Evolutionary conservation across 2,797 vertebrate genomes (phyloP), one percentile per base, ranked within the genome.

Genomic region (Anableps anableps): DNA sequence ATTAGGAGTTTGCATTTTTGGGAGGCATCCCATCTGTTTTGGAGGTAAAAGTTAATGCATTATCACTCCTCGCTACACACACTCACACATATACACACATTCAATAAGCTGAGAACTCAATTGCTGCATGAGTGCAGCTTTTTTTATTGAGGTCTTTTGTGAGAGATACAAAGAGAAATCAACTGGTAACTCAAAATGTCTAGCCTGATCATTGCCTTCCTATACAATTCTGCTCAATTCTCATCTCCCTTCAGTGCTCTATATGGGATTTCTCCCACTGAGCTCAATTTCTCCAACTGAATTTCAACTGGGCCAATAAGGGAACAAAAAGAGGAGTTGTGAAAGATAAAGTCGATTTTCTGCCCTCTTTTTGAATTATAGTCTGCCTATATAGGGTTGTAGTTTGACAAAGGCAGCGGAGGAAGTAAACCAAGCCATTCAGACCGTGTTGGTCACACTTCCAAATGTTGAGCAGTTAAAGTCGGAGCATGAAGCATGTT

Each of bases 1-100:
- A 91, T 92, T 86, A 84, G 78, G 88, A 88, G 79, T 82, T 80
- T 78, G 85, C 89, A 92, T 91, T 92, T 93, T 93, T 91, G 88
- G 71, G 77, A 85, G 85, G 87, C 90, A 93, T 88, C 86, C 90
- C 83, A 89, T 96, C 84, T 86, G 71, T 64, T 84, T 86, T 45
- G 43, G 80, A 47, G 23, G 72, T 80, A 81, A 78, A 88, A 86
- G 83, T 83, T 34, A 41, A 51, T 81, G 82, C 82, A 89, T 91
- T 86, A 90, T 88, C 85, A 77, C 72, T 70, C 72, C 60, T 77
- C 45, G 31, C 53, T 50, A 62, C 51, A 79, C 80, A 81, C 75
- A 83, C 60, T 36, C 41, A 10, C 5, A 78, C 62, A 77, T 31
- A 73, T n/a, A 34, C 34, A 66, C 34, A 17, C 36, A 5, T 5